Base-by-base conservation (phyloP, 1,140 invertebrate species). In the Solen grandis region DNA sequence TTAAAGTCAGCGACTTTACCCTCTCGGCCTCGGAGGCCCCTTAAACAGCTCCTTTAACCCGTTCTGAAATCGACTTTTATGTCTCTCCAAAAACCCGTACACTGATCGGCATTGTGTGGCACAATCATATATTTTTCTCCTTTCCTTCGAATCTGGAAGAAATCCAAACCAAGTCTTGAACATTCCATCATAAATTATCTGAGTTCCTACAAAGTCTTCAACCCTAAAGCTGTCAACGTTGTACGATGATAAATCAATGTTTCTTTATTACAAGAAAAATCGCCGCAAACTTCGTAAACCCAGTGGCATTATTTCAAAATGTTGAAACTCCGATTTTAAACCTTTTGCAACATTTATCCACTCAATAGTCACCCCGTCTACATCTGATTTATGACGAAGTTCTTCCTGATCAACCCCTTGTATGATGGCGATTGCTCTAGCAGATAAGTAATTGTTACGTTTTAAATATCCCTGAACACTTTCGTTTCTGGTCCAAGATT, bases 141-240 rank as follows among this genome's bases (percentile, higher is more conserved):
- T 22, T 55, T 55, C 54, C 5, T 27, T 19, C n/a, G 5, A 4
- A 55, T 55, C 54, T 55, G 54, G 54, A 55, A 55, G n/a, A 55
- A 55, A 55, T 55, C 54, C 54, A 55, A 8, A 27, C 54, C 54
- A 55, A 55, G 54, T 55, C 54, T 55, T 27, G 54, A 55, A 55
- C 19, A 55, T 22, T n/a, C 54, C 54, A 55, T 55, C 54, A 55
- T 55, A 55, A 55, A 55, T 55, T 55, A 55, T 55, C 54, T 55
- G 54, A 55, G 54, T 55, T 55, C 54, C 54, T 4, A 55, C 54
- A 19, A 27, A 22, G 54, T 55, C 54, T n/a, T 55, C 27, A 19
- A 55, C 54, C 5, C 54, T 55, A 5, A 55, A 55, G 27, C 54
- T 55, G 54, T 55, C 19, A 19, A 5, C 19, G 54, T 55, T 55